Evolutionary conservation across 2,113 vertebrate genomes (phyloP).

Genomic region (Anser cygnoides): DNA sequence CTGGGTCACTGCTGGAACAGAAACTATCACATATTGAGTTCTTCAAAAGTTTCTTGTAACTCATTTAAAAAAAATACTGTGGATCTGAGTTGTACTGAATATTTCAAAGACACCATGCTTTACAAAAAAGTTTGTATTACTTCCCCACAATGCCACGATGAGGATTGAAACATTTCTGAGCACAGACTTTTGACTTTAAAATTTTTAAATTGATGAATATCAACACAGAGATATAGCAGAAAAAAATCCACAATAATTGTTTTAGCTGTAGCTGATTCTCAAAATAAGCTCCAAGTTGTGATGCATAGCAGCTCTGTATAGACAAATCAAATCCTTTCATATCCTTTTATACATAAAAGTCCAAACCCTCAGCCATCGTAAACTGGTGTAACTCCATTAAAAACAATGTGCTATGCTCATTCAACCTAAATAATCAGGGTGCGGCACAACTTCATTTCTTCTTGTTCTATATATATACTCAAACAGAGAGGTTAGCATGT

Average conservation of each 20-base stretch:
- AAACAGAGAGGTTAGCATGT: background rate
- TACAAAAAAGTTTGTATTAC: background rate
- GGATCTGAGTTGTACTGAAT: background rate
- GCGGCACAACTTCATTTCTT: background rate
- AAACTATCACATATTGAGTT: background rate
- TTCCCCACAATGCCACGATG: background rate
- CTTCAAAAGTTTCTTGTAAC: background rate
- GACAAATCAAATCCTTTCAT: background rate
- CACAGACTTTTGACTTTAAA: background rate
- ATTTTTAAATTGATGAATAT: background rate
- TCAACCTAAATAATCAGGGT: background rate
- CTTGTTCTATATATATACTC: background rate
- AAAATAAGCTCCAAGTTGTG: background rate
- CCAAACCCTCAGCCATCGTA: background rate
- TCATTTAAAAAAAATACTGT: background rate
- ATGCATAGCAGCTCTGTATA: background rate
- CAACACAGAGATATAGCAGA: background rate
- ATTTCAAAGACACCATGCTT: background rate
- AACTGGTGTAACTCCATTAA: background rate
- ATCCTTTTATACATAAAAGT: background rate
- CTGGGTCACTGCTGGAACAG: background rate
- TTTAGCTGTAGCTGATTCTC: background rate
- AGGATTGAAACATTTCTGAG: fast-evolving
- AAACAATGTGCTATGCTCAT: background rate
- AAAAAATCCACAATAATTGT: no score